These are phyloP conservation scores for Piprites chloris DNA, from an alignment of 2,113 vertebrate genomes.

Conservation along the genomic window DNA sequence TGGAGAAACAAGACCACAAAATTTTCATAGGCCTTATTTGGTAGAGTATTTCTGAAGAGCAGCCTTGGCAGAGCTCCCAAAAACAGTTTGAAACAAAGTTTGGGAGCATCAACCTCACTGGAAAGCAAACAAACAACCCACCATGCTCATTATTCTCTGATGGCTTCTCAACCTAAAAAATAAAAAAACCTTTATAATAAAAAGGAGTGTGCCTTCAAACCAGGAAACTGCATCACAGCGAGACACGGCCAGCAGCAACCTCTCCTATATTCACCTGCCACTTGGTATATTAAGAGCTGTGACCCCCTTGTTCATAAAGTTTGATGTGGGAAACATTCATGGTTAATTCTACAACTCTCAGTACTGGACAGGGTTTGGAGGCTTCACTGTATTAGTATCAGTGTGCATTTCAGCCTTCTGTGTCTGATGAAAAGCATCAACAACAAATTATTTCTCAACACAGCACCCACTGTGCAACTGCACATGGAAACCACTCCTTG, in stretches of 20 bases:
- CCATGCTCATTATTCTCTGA: neutral
- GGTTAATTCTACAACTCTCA: neutral
- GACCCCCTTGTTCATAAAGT: neutral
- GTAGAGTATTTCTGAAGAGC: neutral
- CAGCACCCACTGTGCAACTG: neutral
- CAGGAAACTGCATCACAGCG: neutral
- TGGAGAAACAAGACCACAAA: neutral
- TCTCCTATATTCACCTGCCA: neutral
- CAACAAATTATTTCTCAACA: neutral
- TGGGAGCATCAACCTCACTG: neutral
- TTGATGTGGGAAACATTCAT: neutral
- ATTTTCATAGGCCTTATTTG: neutral
- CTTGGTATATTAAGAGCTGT: neutral
- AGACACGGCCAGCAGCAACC: neutral
- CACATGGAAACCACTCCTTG: neutral
- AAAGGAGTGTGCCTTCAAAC: neutral
- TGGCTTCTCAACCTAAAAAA: neutral
- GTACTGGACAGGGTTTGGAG: fast-evolving
- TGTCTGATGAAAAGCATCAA: neutral
- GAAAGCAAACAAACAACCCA: neutral
- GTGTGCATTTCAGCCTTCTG: neutral
- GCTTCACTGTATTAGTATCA: neutral
- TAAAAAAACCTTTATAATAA: neutral
- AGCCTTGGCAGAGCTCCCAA: neutral
- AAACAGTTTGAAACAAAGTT: neutral